phyloP scores from a whole-genome alignment of 2,888 invertebrate species.

The Phytoseiulus persimilis region DNA sequence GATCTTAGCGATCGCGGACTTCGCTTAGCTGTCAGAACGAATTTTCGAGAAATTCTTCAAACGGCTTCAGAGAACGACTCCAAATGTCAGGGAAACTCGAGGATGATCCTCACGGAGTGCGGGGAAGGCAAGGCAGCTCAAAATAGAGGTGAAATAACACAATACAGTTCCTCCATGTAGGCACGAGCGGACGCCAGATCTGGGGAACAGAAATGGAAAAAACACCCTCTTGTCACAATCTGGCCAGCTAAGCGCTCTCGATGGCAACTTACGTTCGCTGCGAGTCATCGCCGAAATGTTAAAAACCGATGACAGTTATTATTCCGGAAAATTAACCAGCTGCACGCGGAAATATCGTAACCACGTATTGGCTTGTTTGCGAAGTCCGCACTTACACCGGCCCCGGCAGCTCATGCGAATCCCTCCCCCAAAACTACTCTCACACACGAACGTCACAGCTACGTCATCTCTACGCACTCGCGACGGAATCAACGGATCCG shows the following conservation, averaged over 20 bases:
- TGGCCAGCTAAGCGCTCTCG: no score
- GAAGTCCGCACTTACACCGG: background rate
- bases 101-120: no score
- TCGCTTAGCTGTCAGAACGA: background rate
- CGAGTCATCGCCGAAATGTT: background rate
- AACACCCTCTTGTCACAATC: no score
- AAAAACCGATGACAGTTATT: background rate
- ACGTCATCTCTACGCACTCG: background rate
- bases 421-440: background rate
- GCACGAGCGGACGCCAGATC: no score
- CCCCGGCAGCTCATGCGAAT: background rate
- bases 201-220: no score
- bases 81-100: no score
- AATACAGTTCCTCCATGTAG: no score
- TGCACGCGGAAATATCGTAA: background rate
- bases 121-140: no score
- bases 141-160: background rate
- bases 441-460: background rate
- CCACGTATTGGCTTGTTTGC: background rate
- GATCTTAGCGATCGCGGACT: background rate
- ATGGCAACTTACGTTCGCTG: background rate
- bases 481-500: background rate
- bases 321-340: background rate
- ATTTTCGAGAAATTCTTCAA: background rate
- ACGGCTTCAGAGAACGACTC: background rate